These are phyloP conservation scores for Danio kyathit DNA, from an alignment of 2,797 vertebrate genomes.

Conservation along the genomic window DNA sequence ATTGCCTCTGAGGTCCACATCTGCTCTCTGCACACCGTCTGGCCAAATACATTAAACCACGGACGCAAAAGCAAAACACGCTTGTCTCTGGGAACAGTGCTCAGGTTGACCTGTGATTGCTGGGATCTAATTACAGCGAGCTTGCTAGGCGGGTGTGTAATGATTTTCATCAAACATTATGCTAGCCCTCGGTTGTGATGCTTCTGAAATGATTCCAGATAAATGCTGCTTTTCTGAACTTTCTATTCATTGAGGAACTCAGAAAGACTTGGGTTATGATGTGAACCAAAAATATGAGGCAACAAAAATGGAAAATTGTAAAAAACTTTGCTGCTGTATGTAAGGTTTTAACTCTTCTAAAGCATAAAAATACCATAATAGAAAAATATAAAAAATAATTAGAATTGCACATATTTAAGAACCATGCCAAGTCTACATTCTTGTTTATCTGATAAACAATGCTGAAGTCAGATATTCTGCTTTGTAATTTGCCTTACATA, in stretches of 20 bases:
- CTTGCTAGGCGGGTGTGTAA: not conserved
- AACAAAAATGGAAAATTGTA: no score
- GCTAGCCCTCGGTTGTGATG: not conserved
- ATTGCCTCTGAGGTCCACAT: constrained; percentile 24
- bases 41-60: not conserved
- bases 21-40: constrained; percentile 15
- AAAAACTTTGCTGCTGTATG: no score
- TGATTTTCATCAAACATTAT: not conserved
- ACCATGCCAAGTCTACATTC: no score
- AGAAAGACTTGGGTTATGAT: no score
- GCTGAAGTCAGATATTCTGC: no score
- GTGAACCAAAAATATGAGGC: no score
- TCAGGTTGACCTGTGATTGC: not conserved
- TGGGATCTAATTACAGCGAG: not conserved
- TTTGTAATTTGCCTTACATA: no score
- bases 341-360: no score
- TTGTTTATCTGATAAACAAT: no score
- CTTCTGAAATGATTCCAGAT: not conserved
- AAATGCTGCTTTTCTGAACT: not conserved
- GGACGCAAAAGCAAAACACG: not conserved
- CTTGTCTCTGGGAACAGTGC: not conserved
- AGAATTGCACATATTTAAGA: no score
- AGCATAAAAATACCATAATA: no score
- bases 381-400: no score
- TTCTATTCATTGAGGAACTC: not conserved